A percentile compares a stretch with the other conserved stretches of the same genome.
Evolutionary conservation across 2,113 vertebrate genomes (phyloP).

Genomic region (Brienomyrus brachyistius): DNA sequence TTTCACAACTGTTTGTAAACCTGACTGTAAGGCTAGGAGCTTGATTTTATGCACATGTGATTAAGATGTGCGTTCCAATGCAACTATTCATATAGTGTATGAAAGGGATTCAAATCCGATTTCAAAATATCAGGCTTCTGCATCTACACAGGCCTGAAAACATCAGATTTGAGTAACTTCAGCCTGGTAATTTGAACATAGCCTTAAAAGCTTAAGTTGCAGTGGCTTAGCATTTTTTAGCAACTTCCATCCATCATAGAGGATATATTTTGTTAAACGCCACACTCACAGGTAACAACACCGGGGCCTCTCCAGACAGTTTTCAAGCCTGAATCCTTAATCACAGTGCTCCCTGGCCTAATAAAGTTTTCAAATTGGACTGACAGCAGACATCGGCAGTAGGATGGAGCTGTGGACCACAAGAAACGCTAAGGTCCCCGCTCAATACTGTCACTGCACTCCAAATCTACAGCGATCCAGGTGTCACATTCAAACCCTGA

Average conservation of each 20-base stretch:
- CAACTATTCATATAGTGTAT: background rate
- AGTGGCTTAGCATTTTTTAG: background rate
- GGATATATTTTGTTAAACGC: background rate
- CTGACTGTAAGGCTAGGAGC: background rate
- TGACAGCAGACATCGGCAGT: background rate
- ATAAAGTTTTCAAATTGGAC: background rate
- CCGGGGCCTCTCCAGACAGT: background rate
- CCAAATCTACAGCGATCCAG: background rate
- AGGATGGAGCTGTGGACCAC: background rate
- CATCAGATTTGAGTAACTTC: background rate
- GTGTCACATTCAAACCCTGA: background rate
- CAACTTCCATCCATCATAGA: background rate
- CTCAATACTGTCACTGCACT: background rate
- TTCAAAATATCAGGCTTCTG: background rate
- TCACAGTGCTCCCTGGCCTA: background rate
- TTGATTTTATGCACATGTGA: background rate
- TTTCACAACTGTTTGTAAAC: background rate
- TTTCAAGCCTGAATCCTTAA: background rate
- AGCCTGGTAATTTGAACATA: background rate
- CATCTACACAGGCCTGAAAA: background rate
- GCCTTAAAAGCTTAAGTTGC: background rate
- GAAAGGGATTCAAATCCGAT: background rate
- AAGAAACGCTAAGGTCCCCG: background rate
- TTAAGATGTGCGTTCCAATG: background rate
- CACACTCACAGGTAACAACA: background rate